phyloP scores from a whole-genome alignment of 2,113 vertebrate species.

The Hiodon tergisus region DNA sequence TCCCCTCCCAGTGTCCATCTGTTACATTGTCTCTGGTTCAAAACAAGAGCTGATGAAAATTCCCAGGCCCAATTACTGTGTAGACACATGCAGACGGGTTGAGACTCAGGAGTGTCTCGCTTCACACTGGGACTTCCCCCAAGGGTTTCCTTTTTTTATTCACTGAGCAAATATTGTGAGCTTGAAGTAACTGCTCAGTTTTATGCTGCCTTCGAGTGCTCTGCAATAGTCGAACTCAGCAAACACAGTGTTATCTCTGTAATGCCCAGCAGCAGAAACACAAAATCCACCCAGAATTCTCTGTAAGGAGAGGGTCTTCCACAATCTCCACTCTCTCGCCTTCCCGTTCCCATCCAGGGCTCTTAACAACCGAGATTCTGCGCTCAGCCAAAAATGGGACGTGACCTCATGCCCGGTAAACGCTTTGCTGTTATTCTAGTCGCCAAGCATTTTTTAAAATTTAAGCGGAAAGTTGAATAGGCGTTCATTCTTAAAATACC shows the following conservation, averaged over 20 bases:
- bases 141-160: neutral
- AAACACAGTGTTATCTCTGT: no score
- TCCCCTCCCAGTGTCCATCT: slow-evolving; percentile 24
- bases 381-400: neutral
- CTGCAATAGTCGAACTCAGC: no score
- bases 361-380: no score
- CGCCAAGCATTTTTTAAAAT: neutral
- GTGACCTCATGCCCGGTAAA: neutral
- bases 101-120: slow-evolving; percentile 12
- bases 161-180: no score
- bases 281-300: slow-evolving; percentile 71
- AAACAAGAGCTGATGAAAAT: slow-evolving; percentile 25
- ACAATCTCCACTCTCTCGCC: no score
- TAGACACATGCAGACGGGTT: slow-evolving; percentile 18
- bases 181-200: no score
- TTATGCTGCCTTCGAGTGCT: no score
- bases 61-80: slow-evolving; percentile 27
- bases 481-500: slow-evolving; percentile 48
- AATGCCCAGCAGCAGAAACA: slow-evolving; percentile 51
- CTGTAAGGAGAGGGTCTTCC: no score
- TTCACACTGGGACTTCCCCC: neutral
- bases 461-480: no score
- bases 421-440: neutral
- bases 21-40: slow-evolving; percentile 18
- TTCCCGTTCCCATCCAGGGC: no score